Evolutionary conservation across 2,797 vertebrate genomes (phyloP).

Genomic region (Gobio occitaniae): DNA sequence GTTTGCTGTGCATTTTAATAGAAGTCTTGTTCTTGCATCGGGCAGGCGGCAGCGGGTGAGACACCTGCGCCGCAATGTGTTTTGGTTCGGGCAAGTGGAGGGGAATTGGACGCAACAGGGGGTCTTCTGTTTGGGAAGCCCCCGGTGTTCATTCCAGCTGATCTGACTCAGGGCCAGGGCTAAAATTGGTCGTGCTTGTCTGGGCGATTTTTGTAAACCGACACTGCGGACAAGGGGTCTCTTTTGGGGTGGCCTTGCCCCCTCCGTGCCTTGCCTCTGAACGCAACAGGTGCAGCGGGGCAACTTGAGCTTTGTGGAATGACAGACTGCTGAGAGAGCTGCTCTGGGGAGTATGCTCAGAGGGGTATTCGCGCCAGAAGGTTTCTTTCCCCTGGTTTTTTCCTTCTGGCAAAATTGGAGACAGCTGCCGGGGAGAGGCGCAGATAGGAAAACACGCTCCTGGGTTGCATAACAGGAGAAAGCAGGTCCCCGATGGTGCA

Average conservation of each 20-base stretch:
- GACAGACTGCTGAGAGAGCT: conserved; percentile 58
- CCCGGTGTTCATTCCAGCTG: conserved; percentile 56
- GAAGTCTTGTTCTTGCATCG: conserved; percentile 21
- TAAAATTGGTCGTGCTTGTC: conserved; percentile 61
- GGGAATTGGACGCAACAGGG: conserved; percentile 38
- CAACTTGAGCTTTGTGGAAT: conserved; percentile 66
- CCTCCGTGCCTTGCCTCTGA: conserved; percentile 36
- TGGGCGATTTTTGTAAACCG: conserved; percentile 53
- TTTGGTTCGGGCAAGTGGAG: conserved; percentile 27
- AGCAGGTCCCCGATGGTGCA: conserved; percentile 63
- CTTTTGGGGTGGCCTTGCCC: conserved; percentile 27
- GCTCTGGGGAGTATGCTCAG: conserved; percentile 30
- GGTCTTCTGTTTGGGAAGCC: conserved; percentile 70
- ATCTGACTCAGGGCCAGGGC: conserved; percentile 52
- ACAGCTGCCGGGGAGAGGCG: conserved; percentile 66
- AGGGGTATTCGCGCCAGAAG: conserved; percentile 46
- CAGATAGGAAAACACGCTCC: conserved; percentile 53
- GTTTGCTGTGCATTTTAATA: conserved; percentile 33
- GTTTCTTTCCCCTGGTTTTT: conserved; percentile 47
- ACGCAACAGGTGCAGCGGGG: conserved; percentile 69
- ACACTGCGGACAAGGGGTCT: conserved; percentile 39
- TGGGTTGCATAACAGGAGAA: conserved; percentile 69
- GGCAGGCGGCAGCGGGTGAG: conserved; percentile 21
- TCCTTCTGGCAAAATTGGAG: conserved; percentile 61
- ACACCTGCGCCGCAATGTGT: conserved; percentile 34